Percentiles rank a stretch among this genome's conserved stretches.
phyloP scores from a whole-genome alignment of 2,113 vertebrate genomes.

The Notothenia rossii region DNA sequence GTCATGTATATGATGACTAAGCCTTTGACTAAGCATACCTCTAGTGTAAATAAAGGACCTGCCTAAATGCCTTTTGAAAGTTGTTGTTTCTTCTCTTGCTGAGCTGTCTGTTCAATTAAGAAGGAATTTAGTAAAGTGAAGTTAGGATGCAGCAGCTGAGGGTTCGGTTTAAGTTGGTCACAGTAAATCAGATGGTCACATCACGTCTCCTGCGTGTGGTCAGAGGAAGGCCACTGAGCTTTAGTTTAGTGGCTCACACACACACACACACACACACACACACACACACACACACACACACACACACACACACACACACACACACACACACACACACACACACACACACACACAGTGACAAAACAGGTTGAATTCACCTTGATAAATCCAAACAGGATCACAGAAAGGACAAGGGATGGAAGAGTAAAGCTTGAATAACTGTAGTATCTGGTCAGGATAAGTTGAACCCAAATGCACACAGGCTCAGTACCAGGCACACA shows the following conservation, averaged over 20 bases:
- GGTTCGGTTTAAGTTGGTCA: slow-evolving; percentile 68
- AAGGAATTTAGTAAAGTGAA: slow-evolving; percentile 44
- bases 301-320: too few species aligned
- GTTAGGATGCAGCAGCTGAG: slow-evolving; percentile 48
- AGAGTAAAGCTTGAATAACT: not conserved
- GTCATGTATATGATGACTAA: slow-evolving; percentile 57
- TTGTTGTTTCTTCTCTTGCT: slow-evolving; percentile 51
- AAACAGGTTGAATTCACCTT: slow-evolving; percentile 39
- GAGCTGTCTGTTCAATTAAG: slow-evolving; percentile 72
- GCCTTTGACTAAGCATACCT: slow-evolving; percentile 67
- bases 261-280: slow-evolving; percentile 5
- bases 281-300: too few species aligned
- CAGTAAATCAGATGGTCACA: slow-evolving; percentile 61
- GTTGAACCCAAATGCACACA: not conserved
- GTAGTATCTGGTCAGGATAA: not conserved
- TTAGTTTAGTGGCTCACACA: slow-evolving; percentile 49
- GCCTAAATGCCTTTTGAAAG: slow-evolving; percentile 73
- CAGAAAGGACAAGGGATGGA: slow-evolving; percentile 10
- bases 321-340: not conserved
- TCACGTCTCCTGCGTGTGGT: slow-evolving; percentile 57
- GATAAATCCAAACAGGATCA: too few species aligned
- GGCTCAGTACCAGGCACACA: not conserved
- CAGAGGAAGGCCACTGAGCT: slow-evolving; percentile 69
- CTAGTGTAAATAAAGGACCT: slow-evolving; percentile 62
- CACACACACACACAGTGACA: slow-evolving; percentile 16